Evolutionary conservation across 37 sponge, comb jelly and placozoan species (phyloP).

Genomic region (Lycopodina hypogea): DNA sequence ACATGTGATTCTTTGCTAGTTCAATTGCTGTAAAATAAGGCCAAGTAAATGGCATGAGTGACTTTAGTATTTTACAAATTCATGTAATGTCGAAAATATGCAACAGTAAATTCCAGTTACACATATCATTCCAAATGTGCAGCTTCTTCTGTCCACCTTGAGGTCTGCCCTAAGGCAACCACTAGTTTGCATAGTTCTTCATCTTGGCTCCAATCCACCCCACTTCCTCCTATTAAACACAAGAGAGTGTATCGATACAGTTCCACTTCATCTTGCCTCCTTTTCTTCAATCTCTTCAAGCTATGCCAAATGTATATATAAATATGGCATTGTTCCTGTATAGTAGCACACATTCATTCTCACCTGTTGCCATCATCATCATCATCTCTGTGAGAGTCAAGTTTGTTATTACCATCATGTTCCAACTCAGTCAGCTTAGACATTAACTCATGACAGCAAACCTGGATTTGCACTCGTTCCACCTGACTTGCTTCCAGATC

Average conservation of each 20-base stretch:
- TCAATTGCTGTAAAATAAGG: too few species aligned
- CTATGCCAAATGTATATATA: too few species aligned
- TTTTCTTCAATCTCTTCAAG: background rate
- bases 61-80: too few species aligned
- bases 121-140: too few species aligned
- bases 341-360: background rate
- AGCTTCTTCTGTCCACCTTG: background rate
- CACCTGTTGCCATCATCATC: background rate
- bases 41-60: too few species aligned
- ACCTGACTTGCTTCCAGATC: background rate
- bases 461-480: background rate
- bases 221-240: slow-evolving; percentile 29
- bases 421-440: background rate
- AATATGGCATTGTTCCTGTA: too few species aligned
- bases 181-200: slow-evolving; percentile 26
- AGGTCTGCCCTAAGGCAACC: background rate
- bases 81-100: too few species aligned
- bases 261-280: background rate
- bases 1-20: too few species aligned
- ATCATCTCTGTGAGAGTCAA: background rate
- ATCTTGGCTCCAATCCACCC: slow-evolving; percentile 36
- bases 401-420: background rate
- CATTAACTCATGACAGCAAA: background rate
- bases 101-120: too few species aligned
- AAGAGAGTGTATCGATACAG: slow-evolving; percentile 12